A percentile compares a stretch with the other conserved stretches of the same genome.
phyloP scores from a whole-genome alignment of 2,888 invertebrate species.

The Netelia fuscicornis region DNA sequence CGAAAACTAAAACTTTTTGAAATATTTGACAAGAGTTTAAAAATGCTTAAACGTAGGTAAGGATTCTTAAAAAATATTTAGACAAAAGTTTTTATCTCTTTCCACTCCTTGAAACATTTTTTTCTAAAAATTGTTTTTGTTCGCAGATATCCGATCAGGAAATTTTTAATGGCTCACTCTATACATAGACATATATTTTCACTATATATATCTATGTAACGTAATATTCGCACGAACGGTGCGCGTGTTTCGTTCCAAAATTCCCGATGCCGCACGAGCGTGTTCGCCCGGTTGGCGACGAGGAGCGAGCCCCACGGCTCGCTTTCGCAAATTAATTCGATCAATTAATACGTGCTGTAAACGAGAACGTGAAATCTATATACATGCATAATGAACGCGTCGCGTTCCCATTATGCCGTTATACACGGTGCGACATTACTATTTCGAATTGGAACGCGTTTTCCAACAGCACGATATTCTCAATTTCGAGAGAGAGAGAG shows the following conservation, averaged over 20 bases:
- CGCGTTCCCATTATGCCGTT: conserved; percentile 2
- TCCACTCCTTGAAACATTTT: no score
- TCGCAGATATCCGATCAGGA: no score
- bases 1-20: no score
- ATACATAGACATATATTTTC: not conserved
- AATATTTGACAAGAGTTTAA: no score
- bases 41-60: no score
- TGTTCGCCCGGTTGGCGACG: conserved; percentile 9
- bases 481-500: conserved; percentile 22
- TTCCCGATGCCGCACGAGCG: conserved; percentile 35
- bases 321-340: conserved; percentile 78
- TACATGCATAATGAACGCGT: conserved; percentile 24
- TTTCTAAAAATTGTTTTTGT: no score
- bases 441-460: conserved; percentile 52
- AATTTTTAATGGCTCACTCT: no score
- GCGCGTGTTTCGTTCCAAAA: conserved; percentile 18
- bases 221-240: not conserved
- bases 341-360: conserved; percentile 79
- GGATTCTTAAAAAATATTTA: no score
- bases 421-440: conserved; percentile 27
- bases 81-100: no score
- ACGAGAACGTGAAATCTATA: conserved; percentile 53
- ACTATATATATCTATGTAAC: conserved; percentile 18
- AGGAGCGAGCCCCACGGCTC: conserved; percentile 16
- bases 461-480: conserved; percentile 52